Evolutionary conservation across 2,113 vertebrate genomes (phyloP), one percentile per base, ranked within the genome.

Genomic region (Onychorhynchus coronatus): DNA sequence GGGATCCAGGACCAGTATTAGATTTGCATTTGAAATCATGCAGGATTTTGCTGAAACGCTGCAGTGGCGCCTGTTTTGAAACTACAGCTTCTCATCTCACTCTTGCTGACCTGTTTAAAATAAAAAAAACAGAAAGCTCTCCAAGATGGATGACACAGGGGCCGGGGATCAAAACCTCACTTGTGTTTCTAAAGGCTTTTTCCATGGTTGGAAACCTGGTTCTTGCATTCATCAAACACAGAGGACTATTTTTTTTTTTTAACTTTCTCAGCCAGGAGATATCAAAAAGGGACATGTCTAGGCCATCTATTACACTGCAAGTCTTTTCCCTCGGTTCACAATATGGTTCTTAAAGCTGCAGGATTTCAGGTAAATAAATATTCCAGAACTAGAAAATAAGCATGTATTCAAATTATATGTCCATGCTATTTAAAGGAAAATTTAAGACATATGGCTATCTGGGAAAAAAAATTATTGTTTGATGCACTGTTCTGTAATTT

Each of bases 361-460:
- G 28, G 24, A 17, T 66, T 94, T 76, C 93, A 95, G 75, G 72
- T 63, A 70, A 88, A 88, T 31, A 90, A 85, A 85, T 71, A 89
- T 42, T 55, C 55, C 68, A 91, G 75, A 88, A 16, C 49, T n/a
- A 71, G 68, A 68, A 93, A 92, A 80, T 71, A 85, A 90, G 50
- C 35, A 70, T 4, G 4, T 31, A 55, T 83, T 79, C 47, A 71
- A 83, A 90, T 75, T 80, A 86, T 41, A 63, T 16, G 58, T 31
- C 35, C 65, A 37, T 24, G 63, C 10, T 72, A 31, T 53, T 49
- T 41, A 83, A 70, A 66, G 27, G 47, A 83, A 93, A 55, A 77
- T 66, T 85, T 85, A 72, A 77, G 75, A 62, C 15, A 10, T 9
- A 53, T 66, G 41, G 30, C n/a, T 91, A 20, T 53, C 35, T 58